phyloP scores from a whole-genome alignment of 2,113 vertebrate species.

The Neotoma lepida region DNA sequence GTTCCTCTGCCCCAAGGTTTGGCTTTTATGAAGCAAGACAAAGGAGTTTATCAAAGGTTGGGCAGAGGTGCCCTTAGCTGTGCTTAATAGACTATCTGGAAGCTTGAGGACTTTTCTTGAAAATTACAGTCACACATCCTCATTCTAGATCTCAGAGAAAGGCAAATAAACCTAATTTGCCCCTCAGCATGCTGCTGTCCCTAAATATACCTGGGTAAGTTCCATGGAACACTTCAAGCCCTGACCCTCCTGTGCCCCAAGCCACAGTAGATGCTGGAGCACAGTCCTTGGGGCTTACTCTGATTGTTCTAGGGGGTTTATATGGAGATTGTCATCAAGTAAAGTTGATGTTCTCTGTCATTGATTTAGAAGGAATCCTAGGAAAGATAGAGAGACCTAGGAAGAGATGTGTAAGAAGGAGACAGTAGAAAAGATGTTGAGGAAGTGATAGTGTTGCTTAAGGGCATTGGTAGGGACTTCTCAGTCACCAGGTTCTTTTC shows the following conservation, averaged over 20 bases:
- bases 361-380: background rate
- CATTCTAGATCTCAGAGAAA: conserved; percentile 34
- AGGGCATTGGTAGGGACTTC: conserved; percentile 38
- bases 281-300: background rate
- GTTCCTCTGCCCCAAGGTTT: background rate
- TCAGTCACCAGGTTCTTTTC: conserved; percentile 43
- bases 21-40: conserved; percentile 1
- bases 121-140: conserved; percentile 32
- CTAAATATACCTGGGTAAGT: background rate
- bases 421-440: background rate
- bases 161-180: background rate
- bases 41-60: background rate
- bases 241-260: background rate
- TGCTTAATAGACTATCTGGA: conserved; percentile 31
- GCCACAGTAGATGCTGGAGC: background rate
- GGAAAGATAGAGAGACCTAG: background rate
- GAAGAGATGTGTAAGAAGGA: background rate
- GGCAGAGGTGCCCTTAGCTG: background rate
- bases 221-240: background rate
- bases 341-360: background rate
- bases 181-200: background rate
- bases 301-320: background rate
- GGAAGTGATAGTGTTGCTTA: background rate
- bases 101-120: background rate
- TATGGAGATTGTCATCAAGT: background rate